These are phyloP conservation scores for Caenorhabditis japonica DNA, from an alignment of 2,888 invertebrate species.

Conservation along the genomic window DNA sequence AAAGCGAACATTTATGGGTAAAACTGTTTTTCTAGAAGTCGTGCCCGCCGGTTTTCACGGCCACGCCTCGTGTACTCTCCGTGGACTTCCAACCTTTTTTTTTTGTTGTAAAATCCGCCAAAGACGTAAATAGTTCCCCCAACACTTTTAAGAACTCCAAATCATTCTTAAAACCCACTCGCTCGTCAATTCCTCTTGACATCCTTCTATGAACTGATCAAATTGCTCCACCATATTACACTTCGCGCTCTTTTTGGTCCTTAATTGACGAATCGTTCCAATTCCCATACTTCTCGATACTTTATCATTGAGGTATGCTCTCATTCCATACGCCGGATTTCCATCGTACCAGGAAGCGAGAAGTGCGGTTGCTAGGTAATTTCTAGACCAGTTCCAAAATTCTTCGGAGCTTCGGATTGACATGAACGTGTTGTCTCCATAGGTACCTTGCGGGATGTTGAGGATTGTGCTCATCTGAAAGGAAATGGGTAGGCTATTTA, in stretches of 20 bases:
- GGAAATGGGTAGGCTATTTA: too few relatives aligned
- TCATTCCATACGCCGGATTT: slow-evolving; percentile 79
- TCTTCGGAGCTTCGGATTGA: slow-evolving; percentile 53
- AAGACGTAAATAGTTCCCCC: too few relatives aligned
- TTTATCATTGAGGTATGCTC: slow-evolving; percentile 80
- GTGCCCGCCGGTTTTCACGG: too few relatives aligned
- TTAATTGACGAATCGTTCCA: slow-evolving; percentile 80
- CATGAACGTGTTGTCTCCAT: slow-evolving; percentile 55
- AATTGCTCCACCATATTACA: slow-evolving; percentile 47
- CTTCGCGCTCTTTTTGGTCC: slow-evolving; percentile 73
- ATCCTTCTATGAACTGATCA: slow-evolving; percentile 38
- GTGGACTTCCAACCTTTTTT: too few relatives aligned
- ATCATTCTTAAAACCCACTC: slow-evolving; percentile 25
- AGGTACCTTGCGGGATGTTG: slow-evolving; percentile 28
- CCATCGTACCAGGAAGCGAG: slow-evolving; percentile 80
- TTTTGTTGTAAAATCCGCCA: too few relatives aligned
- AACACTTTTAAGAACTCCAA: too few relatives aligned
- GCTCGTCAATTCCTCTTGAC: slow-evolving; percentile 41
- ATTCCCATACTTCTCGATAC: slow-evolving; percentile 80
- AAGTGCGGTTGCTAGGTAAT: slow-evolving; percentile 74
- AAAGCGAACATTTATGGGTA: too few relatives aligned
- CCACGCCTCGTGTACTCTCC: too few relatives aligned
- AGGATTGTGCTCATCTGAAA: slow-evolving; percentile 45
- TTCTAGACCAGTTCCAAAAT: slow-evolving; percentile 64
- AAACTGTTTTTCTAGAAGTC: too few relatives aligned